These are phyloP conservation scores for Synanthedon myopaeformis DNA, from an alignment of 2,888 invertebrate species.

Conservation along the genomic window DNA sequence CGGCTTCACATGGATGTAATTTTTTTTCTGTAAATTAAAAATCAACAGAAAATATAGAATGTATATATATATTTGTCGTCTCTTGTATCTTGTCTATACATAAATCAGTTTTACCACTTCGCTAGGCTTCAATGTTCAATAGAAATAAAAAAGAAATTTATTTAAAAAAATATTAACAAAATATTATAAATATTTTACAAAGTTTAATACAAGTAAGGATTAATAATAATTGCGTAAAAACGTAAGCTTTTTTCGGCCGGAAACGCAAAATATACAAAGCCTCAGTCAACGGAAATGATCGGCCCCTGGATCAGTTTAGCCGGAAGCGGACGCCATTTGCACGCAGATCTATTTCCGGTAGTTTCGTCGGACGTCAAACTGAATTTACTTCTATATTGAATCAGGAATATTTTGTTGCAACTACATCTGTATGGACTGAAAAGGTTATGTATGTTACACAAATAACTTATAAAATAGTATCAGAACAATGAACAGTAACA, in stretches of 20 bases:
- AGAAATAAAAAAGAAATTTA: no score
- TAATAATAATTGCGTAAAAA: background rate
- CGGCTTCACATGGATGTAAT: no score
- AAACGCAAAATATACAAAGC: conserved; percentile 18
- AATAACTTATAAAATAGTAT: background rate
- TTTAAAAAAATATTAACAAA: no score
- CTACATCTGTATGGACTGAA: background rate
- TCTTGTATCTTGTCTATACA: no score
- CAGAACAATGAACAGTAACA: background rate
- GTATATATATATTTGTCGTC: no score
- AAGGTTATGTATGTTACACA: background rate
- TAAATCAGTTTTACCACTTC: no score
- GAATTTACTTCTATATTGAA: conserved; percentile 17
- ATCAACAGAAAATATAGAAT: no score
- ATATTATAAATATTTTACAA: no score
- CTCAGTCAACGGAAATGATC: conserved; percentile 22
- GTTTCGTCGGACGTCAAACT: conserved; percentile 26
- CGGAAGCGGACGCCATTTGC: conserved; percentile 32
- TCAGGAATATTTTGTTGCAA: conserved; percentile 3
- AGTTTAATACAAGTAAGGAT: no score
- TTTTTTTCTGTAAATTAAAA: no score
- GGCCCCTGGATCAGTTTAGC: conserved; percentile 33
- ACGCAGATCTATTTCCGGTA: conserved; percentile 39
- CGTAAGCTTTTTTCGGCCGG: background rate
- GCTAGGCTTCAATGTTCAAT: no score